Percentiles rank a stretch among this genome's conserved stretches.
Conservation (phyloP, 2,797 vertebrate genomes). For the Hemibagrus guttatus region DNA sequence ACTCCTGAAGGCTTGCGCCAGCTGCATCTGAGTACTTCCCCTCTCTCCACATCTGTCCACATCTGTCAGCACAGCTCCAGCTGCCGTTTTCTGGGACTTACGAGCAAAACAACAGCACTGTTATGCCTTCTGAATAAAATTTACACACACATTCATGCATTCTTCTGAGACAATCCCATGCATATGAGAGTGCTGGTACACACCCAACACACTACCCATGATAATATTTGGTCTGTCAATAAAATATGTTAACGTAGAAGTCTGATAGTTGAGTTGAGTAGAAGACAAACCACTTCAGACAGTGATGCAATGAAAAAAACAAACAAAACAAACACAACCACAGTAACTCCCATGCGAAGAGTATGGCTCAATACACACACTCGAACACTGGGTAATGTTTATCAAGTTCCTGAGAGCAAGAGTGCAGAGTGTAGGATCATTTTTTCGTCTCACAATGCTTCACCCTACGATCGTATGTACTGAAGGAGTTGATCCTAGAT, state of each 20-base stretch:
- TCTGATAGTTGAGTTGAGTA: constrained; percentile 28
- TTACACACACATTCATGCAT: constrained; percentile 50
- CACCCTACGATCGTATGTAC: neutral
- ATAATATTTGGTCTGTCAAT: constrained; percentile 47
- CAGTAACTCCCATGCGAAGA: constrained; percentile 48
- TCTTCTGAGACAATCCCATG: constrained; percentile 52
- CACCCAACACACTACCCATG: constrained; percentile 27
- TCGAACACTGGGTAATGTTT: constrained; percentile 15
- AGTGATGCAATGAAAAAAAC: constrained; percentile 30
- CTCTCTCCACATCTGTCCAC: constrained; percentile 77
- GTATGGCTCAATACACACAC: constrained; percentile 27
- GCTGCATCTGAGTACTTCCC: constrained; percentile 69
- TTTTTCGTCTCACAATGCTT: constrained; percentile 2
- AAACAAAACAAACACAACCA: constrained; percentile 42
- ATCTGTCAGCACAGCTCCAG: constrained; percentile 73
- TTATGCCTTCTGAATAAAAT: constrained; percentile 59
- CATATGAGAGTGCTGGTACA: constrained; percentile 13
- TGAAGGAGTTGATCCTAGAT: constrained; percentile 10
- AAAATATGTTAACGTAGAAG: constrained; percentile 23
- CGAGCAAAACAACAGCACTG: constrained; percentile 64
- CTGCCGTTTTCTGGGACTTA: constrained; percentile 64
- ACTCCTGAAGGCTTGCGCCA: constrained; percentile 69
- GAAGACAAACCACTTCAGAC: constrained; percentile 37
- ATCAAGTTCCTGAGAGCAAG: constrained; percentile 28
- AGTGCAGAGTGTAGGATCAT: constrained; percentile 19